A percentile compares a stretch with the other conserved stretches of the same genome.
Evolutionary conservation across 2,888 invertebrate species (phyloP).

Genomic region (Antitype chi): DNA sequence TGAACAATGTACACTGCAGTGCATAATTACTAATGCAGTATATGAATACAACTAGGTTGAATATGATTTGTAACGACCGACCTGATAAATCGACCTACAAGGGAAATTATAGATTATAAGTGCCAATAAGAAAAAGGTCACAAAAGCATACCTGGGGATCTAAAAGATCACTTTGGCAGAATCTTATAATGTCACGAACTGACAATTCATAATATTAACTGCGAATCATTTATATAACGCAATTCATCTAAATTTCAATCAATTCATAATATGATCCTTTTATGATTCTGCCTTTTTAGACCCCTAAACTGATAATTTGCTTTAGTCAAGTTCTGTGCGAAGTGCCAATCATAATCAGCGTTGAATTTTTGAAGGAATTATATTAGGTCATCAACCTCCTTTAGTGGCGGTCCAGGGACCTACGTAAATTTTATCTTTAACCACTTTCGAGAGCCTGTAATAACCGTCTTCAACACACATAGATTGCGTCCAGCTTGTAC

Average conservation of each 20-base stretch:
- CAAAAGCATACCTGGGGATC: not conserved
- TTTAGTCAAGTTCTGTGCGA: not conserved
- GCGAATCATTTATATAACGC: too few relatives aligned
- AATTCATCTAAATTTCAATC: too few relatives aligned
- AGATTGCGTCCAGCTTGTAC: too few relatives aligned
- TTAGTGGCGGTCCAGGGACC: not conserved
- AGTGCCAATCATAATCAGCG: not conserved
- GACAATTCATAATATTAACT: too few relatives aligned
- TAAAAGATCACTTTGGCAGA: too few relatives aligned
- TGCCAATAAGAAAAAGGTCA: not conserved
- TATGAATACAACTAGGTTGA: slow-evolving; percentile 13
- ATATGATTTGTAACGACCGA: slow-evolving; percentile 18
- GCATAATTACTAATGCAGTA: slow-evolving; percentile 17
- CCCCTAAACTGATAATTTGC: not conserved
- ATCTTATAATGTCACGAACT: too few relatives aligned
- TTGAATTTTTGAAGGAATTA: not conserved
- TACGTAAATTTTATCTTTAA: slow-evolving; percentile 7
- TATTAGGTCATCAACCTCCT: not conserved
- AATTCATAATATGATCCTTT: too few relatives aligned
- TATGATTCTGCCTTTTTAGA: too few relatives aligned
- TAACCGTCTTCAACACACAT: not conserved
- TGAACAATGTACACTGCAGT: slow-evolving; percentile 51
- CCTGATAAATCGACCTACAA: slow-evolving; percentile 8
- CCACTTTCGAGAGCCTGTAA: not conserved
- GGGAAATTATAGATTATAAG: not conserved